A percentile compares a stretch with the other conserved stretches of the same genome.
These are phyloP conservation scores for Diploptera punctata DNA, from an alignment of 2,888 invertebrate genomes.

Conservation along the genomic window DNA sequence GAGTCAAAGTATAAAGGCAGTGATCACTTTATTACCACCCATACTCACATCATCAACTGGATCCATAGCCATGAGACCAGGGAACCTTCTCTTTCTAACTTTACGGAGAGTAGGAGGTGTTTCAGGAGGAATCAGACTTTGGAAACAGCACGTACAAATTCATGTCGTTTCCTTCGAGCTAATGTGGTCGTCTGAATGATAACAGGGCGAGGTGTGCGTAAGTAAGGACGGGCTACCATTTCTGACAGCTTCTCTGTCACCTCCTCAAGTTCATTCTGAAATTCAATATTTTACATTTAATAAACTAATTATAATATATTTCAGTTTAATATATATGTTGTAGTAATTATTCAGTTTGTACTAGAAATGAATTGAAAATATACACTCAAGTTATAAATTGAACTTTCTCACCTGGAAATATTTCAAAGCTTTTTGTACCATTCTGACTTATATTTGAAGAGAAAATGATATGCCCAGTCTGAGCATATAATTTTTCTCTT, in stretches of 20 bases:
- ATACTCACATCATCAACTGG: conserved; percentile 55
- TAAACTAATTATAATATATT: too few relatives aligned
- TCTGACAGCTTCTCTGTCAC: conserved; percentile 69
- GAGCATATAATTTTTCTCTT: too few relatives aligned
- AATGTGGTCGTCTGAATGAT: conserved; percentile 67
- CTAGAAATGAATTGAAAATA: too few relatives aligned
- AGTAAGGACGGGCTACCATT: conserved; percentile 66
- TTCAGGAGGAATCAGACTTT: conserved; percentile 64
- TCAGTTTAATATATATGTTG: too few relatives aligned
- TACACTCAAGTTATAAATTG: too few relatives aligned
- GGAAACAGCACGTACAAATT: conserved; percentile 66
- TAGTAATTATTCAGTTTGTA: too few relatives aligned
- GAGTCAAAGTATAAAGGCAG: background rate
- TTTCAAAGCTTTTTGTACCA: too few relatives aligned
- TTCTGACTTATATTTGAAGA: too few relatives aligned
- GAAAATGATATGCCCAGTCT: too few relatives aligned
- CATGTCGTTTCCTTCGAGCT: conserved; percentile 65
- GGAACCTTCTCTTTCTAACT: conserved; percentile 54
- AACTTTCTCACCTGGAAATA: too few relatives aligned
- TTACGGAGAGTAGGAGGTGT: conserved; percentile 65
- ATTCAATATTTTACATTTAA: too few relatives aligned
- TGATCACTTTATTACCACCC: background rate
- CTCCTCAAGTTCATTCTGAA: conserved; percentile 69
- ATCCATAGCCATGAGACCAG: conserved; percentile 52
- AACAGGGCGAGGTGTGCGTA: conserved; percentile 65